Evolutionary conservation across 2,113 vertebrate species (phyloP).

Genomic region (Scatophagus argus): DNA sequence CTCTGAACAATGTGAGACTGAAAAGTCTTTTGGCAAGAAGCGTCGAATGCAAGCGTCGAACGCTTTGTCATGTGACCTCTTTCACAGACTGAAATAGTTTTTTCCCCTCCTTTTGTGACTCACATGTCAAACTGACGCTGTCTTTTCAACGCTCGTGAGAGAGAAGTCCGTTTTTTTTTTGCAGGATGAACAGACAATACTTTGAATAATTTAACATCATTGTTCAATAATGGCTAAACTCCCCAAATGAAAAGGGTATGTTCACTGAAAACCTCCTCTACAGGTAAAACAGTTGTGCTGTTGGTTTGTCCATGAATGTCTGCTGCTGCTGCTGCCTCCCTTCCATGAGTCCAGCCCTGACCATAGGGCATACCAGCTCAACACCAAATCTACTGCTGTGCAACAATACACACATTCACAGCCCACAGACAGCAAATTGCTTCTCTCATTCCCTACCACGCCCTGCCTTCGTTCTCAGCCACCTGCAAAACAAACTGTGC

Average conservation of each 20-base stretch:
- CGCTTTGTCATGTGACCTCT: conserved; percentile 64
- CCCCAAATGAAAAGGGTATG: background rate
- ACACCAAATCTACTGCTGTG: conserved; percentile 65
- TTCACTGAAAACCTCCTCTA: background rate
- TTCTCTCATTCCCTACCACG: conserved; percentile 82
- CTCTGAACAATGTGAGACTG: conserved; percentile 66
- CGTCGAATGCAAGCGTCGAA: conserved; percentile 57
- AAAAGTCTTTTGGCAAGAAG: conserved; percentile 68
- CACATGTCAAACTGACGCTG: background rate
- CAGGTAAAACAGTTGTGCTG: background rate
- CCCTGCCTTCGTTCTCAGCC: conserved; percentile 81
- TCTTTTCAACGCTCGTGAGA: conserved; percentile 6
- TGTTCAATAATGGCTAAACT: background rate
- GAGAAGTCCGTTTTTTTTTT: background rate
- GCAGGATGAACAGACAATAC: background rate
- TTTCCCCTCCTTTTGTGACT: background rate
- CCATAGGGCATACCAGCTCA: conserved; percentile 49
- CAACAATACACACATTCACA: conserved; percentile 82
- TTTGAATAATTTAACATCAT: background rate
- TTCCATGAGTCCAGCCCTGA: conserved; percentile 44
- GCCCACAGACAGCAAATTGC: conserved; percentile 83
- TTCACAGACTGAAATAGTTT: conserved; percentile 26
- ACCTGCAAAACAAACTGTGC: conserved; percentile 85
- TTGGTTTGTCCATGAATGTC: background rate
- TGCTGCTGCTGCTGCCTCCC: conserved; percentile 21